phyloP scores from a whole-genome alignment of 1,140 invertebrate genomes.

The Papilio polyxenes region DNA sequence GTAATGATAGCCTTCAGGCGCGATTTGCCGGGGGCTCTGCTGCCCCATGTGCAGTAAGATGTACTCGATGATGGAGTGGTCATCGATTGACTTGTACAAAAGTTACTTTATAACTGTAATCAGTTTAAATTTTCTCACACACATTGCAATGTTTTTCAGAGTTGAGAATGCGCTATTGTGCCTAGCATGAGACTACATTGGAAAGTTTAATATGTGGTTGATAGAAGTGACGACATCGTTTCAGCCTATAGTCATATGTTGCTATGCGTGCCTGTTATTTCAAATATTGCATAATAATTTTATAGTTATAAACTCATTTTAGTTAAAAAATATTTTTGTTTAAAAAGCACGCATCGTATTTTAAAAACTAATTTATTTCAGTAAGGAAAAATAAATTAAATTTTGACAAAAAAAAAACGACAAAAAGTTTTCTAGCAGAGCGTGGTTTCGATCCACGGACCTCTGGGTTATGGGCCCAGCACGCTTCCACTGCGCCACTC shows the following conservation, averaged over 20 bases:
- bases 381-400: background rate
- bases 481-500: slow-evolving; percentile 38
- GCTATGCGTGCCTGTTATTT: background rate
- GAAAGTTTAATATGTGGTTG: no score
- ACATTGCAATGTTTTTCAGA: background rate
- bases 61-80: slow-evolving; percentile 56
- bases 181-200: no score
- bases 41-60: slow-evolving; percentile 58
- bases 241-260: no score
- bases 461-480: slow-evolving; percentile 39
- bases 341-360: no score
- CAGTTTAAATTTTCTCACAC: slow-evolving; percentile 34
- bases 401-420: slow-evolving; percentile 10
- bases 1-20: slow-evolving; percentile 69
- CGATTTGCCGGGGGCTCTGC: slow-evolving; percentile 42
- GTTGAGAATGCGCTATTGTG: background rate
- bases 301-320: no score
- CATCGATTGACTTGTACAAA: slow-evolving; percentile 53
- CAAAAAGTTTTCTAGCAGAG: slow-evolving; percentile 31
- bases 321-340: no score
- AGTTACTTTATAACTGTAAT: slow-evolving; percentile 5
- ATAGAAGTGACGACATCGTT: no score
- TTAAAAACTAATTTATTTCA: background rate
- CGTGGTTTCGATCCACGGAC: slow-evolving; percentile 40
- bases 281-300: background rate